A percentile compares a stretch with the other conserved stretches of the same genome.
Evolutionary conservation across 2,113 vertebrate species (phyloP).

Genomic region (Carassius auratus): DNA sequence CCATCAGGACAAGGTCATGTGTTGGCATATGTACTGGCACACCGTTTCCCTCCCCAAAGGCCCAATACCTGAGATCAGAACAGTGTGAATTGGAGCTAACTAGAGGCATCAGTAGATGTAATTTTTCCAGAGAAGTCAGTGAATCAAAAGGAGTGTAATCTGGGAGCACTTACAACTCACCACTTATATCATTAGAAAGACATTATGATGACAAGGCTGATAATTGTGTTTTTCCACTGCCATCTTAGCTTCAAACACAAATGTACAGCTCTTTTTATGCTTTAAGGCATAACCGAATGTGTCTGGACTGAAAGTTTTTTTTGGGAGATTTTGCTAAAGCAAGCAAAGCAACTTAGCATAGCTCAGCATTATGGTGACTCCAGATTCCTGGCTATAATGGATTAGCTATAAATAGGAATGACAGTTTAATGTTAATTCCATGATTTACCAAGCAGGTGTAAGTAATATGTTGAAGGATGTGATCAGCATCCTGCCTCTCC

Average conservation of each 20-base stretch:
- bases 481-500: slow-evolving; percentile 12
- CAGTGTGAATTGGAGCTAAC: not conserved
- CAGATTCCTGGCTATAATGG: slow-evolving; percentile 7
- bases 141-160: not conserved
- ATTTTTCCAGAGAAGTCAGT: not conserved
- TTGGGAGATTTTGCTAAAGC: not conserved
- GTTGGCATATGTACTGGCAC: slow-evolving; percentile 69
- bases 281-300: too few species aligned
- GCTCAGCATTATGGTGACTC: slow-evolving; percentile 2
- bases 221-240: not conserved
- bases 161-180: not conserved
- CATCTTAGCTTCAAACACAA: not conserved
- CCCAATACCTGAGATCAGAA: slow-evolving; percentile 52
- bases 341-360: not conserved
- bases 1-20: slow-evolving; percentile 76
- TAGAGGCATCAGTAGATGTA: not conserved
- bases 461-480: not conserved
- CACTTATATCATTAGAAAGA: slow-evolving; percentile 8
- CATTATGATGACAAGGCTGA: not conserved
- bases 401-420: slow-evolving; percentile 13
- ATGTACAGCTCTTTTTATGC: not conserved
- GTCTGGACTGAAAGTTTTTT: not conserved
- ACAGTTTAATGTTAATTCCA: slow-evolving; percentile 15
- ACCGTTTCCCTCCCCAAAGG: slow-evolving; percentile 65
- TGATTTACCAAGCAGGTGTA: slow-evolving; percentile 18